Evolutionary conservation across 2,888 invertebrate species (phyloP).

Genomic region (Andrena hattorfiana): DNA sequence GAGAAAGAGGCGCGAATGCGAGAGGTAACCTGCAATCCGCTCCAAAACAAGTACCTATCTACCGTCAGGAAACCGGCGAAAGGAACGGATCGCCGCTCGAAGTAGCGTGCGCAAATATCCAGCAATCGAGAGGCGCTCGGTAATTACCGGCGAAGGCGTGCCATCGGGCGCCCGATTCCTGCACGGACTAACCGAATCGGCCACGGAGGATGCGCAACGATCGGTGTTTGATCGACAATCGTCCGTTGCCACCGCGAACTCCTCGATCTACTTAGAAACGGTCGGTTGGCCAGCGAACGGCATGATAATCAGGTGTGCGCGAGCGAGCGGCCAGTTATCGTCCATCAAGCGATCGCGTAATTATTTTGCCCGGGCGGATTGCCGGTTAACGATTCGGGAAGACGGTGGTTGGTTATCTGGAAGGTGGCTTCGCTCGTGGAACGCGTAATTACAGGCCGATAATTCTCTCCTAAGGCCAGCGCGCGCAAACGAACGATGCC

Average conservation of each 20-base stretch:
- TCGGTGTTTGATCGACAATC: neutral
- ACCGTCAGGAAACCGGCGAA: constrained; percentile 24
- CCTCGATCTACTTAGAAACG: constrained; percentile 9
- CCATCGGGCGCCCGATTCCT: too few species aligned
- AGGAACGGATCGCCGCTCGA: constrained; percentile 7
- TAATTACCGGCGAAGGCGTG: neutral
- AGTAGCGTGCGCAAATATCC: constrained; percentile 11
- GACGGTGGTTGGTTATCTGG: constrained; percentile 63
- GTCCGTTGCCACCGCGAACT: constrained; percentile 1
- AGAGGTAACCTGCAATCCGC: neutral
- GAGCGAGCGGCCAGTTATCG: constrained; percentile 40
- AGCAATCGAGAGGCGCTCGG: constrained; percentile 10
- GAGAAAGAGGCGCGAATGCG: neutral
- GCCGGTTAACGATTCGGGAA: constrained; percentile 69
- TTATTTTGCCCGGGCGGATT: constrained; percentile 72
- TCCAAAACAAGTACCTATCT: neutral
- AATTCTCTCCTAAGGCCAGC: constrained; percentile 80
- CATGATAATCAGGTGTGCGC: constrained; percentile 48
- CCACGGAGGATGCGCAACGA: neutral
- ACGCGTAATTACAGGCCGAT: constrained; percentile 82
- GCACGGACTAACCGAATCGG: too few species aligned
- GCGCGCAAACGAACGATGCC: neutral
- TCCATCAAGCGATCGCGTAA: constrained; percentile 73
- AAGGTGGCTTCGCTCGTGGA: constrained; percentile 77
- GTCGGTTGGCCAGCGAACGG: constrained; percentile 19